Base-by-base conservation (phyloP, 2,888 invertebrate species). In the Enchytraeus crypticus region DNA sequence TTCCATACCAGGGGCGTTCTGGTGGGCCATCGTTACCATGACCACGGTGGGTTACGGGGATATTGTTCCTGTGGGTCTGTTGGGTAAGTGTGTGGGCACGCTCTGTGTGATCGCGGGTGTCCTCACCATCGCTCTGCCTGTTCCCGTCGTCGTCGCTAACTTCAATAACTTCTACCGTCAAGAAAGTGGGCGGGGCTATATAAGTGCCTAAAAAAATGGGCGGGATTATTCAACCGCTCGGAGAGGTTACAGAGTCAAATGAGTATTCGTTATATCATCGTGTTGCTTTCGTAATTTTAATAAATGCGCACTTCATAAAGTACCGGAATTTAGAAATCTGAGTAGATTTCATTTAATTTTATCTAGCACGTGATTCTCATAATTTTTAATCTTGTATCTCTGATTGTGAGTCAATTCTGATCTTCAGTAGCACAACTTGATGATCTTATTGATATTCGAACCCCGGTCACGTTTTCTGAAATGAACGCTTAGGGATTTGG, bases 11-110 rank as follows among this genome's bases (percentile, higher is more conserved):
- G 76, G 74, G 46, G 74, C 75, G 2, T 77, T 78, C 68, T 78
- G 77, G 77, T 78, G 75, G 75, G 73, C 77, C 5, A 74, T 78
- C 32, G 74, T 78, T 30, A 73, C 77, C 59, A 70, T 71, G 69
- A 71, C 70, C 43, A 70, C 71, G 27, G 70, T 71, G 26, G 71
- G 71, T 29, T 71, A 71, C 57, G 71, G 70, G 47, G 70, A 70
- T 64, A 70, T 70, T 43, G 69, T 69, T 27, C 70, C 70, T 4
- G 67, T 70, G 23, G 70, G 70, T 11, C 64, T 69, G 23, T 67
- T 66, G 66, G 70, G 69, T 34, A 70, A 70, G 49, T 46, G 69
- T 57, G 70, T 70, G 32, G 70, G 70, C 1, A 68, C 70, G 21
- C 60, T 70, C 47, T 70, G 71, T 62, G 70, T 70, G 51, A 64